Conservation (phyloP, 2,888 invertebrate genomes). For the Eristalis intricaria region DNA sequence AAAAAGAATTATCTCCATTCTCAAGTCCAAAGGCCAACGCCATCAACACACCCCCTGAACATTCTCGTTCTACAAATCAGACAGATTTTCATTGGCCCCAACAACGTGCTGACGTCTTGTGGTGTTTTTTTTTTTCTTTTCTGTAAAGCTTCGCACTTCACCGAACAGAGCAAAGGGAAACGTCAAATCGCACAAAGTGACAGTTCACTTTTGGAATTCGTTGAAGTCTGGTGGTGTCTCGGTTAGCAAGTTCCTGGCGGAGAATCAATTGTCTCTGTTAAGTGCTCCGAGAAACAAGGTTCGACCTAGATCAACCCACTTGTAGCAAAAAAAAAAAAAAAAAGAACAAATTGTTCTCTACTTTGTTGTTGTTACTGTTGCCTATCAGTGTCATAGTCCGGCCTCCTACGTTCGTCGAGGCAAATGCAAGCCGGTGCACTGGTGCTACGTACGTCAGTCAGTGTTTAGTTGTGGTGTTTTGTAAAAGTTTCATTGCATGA, state of each 20-base stretch:
- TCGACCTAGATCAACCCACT: constrained; percentile 16
- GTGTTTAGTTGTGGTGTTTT: constrained; percentile 22
- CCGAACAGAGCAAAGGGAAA: constrained; percentile 32
- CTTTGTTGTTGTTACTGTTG: not conserved
- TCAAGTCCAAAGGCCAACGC: constrained; percentile 48
- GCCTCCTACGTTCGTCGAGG: not conserved
- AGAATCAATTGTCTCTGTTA: constrained; percentile 61
- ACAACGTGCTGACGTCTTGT: constrained; percentile 25
- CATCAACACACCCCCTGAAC: constrained; percentile 23
- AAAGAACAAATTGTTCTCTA: constrained; percentile 12
- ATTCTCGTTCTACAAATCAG: constrained; percentile 53
- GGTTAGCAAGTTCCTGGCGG: constrained; percentile 41
- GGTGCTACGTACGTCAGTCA: not conserved
- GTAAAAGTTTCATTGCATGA: not conserved
- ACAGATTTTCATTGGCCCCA: constrained; percentile 22
- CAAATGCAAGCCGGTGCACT: constrained; percentile 14
- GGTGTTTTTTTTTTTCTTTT: not conserved
- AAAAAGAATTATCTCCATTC: not conserved
- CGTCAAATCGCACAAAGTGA: constrained; percentile 46
- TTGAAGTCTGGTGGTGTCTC: constrained; percentile 30
- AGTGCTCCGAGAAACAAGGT: constrained; percentile 57
- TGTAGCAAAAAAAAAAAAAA: not conserved
- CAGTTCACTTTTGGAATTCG: constrained; percentile 50
- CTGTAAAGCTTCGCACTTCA: not conserved
- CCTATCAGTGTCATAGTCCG: not conserved